These are phyloP conservation scores for Trachelus stipa DNA, from an alignment of 2,888 invertebrate genomes.

Conservation along the genomic window DNA sequence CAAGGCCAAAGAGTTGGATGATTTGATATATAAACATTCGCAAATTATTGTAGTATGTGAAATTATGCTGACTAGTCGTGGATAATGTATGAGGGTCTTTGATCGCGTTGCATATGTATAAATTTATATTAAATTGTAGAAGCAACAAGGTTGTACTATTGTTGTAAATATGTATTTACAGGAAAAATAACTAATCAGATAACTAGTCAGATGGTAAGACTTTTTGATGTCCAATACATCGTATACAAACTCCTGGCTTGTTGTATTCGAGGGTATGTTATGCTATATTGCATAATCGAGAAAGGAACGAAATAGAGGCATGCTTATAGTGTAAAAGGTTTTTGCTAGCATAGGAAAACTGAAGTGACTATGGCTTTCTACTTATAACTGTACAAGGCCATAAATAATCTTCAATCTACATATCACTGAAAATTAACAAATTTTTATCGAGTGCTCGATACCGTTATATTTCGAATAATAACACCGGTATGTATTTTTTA, in stretches of 20 bases:
- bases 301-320: background rate
- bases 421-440: background rate
- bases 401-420: background rate
- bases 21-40: background rate
- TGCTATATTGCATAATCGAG: background rate
- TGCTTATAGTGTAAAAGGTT: background rate
- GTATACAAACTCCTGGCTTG: background rate
- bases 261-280: background rate
- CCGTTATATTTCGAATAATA: background rate
- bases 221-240: background rate
- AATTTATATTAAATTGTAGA: slow-evolving; percentile 8
- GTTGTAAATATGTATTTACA: background rate
- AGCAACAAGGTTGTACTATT: slow-evolving; percentile 17
- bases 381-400: background rate
- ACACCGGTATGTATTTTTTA: background rate
- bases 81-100: slow-evolving; percentile 32
- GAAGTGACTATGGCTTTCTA: background rate
- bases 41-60: background rate
- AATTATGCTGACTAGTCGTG: background rate
- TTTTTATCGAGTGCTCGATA: background rate
- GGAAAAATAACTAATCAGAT: slow-evolving; percentile 13
- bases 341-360: background rate
- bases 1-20: background rate
- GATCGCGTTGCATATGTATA: slow-evolving; percentile 30
- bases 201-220: slow-evolving; percentile 7